phyloP scores from a whole-genome alignment of 1,140 invertebrate genomes.

The Aphaenogaster ashmeadi region DNA sequence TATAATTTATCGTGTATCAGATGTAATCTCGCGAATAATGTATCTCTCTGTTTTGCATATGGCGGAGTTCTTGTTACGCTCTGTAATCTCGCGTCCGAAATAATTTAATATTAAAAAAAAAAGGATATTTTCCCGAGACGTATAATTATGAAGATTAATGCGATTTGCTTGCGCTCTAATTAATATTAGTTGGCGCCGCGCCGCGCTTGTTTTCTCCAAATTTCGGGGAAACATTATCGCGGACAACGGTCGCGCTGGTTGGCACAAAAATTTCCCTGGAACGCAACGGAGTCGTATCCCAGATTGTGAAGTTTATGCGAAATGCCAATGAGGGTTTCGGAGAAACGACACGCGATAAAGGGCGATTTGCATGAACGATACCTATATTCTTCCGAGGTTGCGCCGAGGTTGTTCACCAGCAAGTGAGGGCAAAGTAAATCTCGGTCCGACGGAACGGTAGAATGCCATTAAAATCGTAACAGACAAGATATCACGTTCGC shows the following conservation, averaged over 20 bases:
- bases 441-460: background rate
- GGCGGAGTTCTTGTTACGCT: background rate
- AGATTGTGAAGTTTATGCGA: constrained; percentile 26
- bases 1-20: constrained; percentile 12
- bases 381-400: constrained; percentile 15
- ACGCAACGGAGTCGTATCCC: background rate
- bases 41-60: background rate
- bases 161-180: constrained; percentile 37
- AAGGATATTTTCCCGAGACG: background rate
- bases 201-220: constrained; percentile 39
- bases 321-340: constrained; percentile 24
- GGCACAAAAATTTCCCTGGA: background rate
- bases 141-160: constrained; percentile 36
- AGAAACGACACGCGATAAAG: constrained; percentile 20
- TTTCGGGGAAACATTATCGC: constrained; percentile 28
- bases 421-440: constrained; percentile 27
- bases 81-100: background rate
- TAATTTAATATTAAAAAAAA: constrained; percentile 29
- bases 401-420: background rate
- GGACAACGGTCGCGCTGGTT: background rate
- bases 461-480: constrained; percentile 46
- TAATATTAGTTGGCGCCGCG: constrained; percentile 39
- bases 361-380: constrained; percentile 36
- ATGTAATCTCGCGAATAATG: constrained; percentile 6
- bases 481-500: constrained; percentile 46